Conservation (phyloP, 2,113 vertebrate species). For the Sterrhoptilus dennistouni region DNA sequence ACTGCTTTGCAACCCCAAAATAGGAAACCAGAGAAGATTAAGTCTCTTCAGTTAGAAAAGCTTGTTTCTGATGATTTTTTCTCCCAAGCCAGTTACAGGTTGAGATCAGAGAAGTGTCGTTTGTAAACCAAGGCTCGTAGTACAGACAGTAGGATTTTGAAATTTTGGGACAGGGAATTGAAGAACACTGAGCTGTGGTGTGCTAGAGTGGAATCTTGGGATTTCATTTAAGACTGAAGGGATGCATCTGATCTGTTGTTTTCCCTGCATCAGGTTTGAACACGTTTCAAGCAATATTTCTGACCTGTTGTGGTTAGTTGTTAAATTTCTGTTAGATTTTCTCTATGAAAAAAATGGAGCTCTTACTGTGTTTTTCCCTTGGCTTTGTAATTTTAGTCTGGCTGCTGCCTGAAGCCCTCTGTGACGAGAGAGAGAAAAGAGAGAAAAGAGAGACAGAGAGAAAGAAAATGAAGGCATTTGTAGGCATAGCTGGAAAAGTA, state of each 20-base stretch:
- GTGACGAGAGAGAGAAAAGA: not conserved
- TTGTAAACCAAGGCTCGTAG: not conserved
- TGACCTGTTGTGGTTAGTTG: not conserved
- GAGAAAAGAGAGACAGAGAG: not conserved
- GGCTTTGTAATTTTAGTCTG: not conserved
- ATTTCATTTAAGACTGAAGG: not conserved
- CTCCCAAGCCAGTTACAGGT: not conserved
- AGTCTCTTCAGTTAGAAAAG: not conserved
- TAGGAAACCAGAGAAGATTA: not conserved
- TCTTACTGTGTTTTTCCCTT: not conserved
- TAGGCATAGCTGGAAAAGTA: not conserved
- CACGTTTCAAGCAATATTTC: not conserved
- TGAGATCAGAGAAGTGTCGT: fast-evolving
- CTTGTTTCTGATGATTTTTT: not conserved
- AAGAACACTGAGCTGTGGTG: not conserved
- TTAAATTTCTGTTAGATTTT: not conserved
- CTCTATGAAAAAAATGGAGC: not conserved
- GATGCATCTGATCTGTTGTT: not conserved
- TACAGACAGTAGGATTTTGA: not conserved
- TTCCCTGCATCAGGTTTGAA: not conserved
- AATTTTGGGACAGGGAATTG: fast-evolving
- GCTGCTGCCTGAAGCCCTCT: not conserved
- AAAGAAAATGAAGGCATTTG: not conserved
- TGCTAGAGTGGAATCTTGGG: not conserved
- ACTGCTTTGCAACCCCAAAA: not conserved